phyloP scores from a whole-genome alignment of 2,113 vertebrate genomes.

The Echinops telfairi region DNA sequence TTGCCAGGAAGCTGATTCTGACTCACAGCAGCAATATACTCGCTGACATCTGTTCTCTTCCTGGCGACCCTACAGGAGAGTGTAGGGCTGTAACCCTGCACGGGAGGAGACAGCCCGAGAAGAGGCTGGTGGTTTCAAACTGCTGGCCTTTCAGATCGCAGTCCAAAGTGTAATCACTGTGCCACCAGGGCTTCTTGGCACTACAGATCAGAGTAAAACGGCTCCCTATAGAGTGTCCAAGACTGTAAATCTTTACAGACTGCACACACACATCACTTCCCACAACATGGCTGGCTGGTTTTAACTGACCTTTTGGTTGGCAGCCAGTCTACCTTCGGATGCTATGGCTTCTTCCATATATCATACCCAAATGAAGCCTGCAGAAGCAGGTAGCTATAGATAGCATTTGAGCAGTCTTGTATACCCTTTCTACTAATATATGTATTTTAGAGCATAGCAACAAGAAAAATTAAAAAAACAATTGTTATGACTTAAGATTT shows the following conservation, averaged over 20 bases:
- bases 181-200: no score
- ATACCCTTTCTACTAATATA: constrained; percentile 15
- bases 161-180: no score
- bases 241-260: background rate
- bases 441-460: constrained; percentile 32
- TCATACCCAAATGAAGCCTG: background rate
- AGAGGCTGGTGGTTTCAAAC: no score
- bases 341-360: background rate
- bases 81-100: no score
- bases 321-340: background rate
- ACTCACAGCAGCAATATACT: background rate
- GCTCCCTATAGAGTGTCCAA: background rate
- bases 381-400: background rate
- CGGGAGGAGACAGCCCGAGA: no score
- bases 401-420: background rate
- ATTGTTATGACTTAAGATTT: constrained; percentile 44
- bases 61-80: no score
- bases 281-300: background rate
- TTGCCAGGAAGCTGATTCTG: background rate
- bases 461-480: constrained; percentile 23
- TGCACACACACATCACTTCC: background rate
- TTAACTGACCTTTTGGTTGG: background rate
- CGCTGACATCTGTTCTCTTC: no score
- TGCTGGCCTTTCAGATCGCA: no score
- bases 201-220: background rate